A percentile compares a stretch with the other conserved stretches of the same genome.
These are phyloP conservation scores for Pyrocoelia pectoralis DNA, from an alignment of 2,888 invertebrate species.

Conservation along the genomic window DNA sequence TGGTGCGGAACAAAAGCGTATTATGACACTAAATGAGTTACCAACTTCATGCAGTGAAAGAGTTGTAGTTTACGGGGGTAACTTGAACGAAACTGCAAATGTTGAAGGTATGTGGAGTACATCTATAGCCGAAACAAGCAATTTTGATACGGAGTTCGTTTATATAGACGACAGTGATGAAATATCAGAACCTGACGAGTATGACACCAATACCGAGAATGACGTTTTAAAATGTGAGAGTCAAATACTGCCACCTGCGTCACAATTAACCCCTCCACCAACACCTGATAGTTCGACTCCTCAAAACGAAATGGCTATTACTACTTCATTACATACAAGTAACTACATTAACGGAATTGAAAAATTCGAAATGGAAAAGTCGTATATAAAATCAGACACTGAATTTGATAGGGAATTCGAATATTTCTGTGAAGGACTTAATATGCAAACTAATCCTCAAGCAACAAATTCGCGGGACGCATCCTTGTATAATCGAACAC, in stretches of 20 bases:
- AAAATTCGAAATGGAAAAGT: too few relatives aligned
- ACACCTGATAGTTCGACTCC: conserved; percentile 50
- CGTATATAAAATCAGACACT: too few relatives aligned
- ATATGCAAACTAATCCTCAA: conserved; percentile 36
- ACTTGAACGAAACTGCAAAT: conserved; percentile 52
- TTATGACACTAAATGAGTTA: neutral
- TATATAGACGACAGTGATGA: conserved; percentile 75
- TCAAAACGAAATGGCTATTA: conserved; percentile 36
- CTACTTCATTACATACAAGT: neutral
- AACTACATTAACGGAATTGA: neutral
- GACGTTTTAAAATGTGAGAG: neutral
- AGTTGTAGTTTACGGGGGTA: conserved; percentile 50
- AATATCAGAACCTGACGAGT: conserved; percentile 58
- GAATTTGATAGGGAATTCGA: conserved; percentile 37
- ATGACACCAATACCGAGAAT: conserved; percentile 48
- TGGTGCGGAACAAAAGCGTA: neutral
- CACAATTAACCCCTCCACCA: conserved; percentile 54
- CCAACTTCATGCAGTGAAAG: conserved; percentile 16
- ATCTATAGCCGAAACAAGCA: conserved; percentile 18
- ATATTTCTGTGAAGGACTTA: conserved; percentile 22
- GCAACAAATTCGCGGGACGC: conserved; percentile 72
- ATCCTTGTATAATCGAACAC: conserved; percentile 70
- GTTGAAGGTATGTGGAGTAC: conserved; percentile 32
- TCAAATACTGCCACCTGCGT: conserved; percentile 25
- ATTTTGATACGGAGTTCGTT: conserved; percentile 64